These are phyloP conservation scores for Harpalus rufipes DNA, from an alignment of 2,888 invertebrate genomes.

Conservation along the genomic window DNA sequence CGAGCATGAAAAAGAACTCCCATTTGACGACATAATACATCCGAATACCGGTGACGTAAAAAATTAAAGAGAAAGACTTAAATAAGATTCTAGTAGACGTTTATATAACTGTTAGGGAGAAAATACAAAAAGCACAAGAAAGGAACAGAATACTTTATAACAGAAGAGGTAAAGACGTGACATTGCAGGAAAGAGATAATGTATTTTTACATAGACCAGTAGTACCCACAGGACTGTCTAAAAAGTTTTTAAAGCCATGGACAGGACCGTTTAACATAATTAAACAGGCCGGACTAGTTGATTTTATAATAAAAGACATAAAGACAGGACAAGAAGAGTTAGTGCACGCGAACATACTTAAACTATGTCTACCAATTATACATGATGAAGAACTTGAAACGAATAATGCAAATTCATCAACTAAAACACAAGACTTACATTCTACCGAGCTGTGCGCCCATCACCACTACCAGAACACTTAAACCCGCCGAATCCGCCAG, in stretches of 20 bases:
- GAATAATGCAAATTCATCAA: background rate
- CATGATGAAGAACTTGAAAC: background rate
- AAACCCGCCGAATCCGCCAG: background rate
- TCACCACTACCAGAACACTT: background rate
- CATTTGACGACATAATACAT: background rate
- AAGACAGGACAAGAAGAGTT: constrained; percentile 40
- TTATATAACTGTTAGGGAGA: background rate
- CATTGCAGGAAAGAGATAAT: constrained; percentile 18
- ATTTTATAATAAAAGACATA: no score
- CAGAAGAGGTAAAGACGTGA: background rate
- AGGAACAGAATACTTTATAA: background rate
- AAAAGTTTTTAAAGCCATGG: constrained; percentile 3
- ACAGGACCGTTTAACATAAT: no score
- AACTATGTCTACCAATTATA: constrained; percentile 27
- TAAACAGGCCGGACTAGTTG: no score
- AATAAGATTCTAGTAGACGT: background rate
- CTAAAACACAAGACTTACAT: background rate
- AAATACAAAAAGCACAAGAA: background rate
- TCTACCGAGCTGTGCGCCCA: background rate
- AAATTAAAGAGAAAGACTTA: background rate
- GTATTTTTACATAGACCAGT: constrained; percentile 19
- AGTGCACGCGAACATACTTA: constrained; percentile 45
- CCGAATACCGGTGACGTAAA: background rate
- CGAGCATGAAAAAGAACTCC: constrained; percentile 39
- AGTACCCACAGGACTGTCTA: constrained; percentile 1